Evolutionary conservation across 2,113 vertebrate genomes (phyloP), one percentile per base, ranked within the genome.

Genomic region (Gymnobelideus leadbeateri): DNA sequence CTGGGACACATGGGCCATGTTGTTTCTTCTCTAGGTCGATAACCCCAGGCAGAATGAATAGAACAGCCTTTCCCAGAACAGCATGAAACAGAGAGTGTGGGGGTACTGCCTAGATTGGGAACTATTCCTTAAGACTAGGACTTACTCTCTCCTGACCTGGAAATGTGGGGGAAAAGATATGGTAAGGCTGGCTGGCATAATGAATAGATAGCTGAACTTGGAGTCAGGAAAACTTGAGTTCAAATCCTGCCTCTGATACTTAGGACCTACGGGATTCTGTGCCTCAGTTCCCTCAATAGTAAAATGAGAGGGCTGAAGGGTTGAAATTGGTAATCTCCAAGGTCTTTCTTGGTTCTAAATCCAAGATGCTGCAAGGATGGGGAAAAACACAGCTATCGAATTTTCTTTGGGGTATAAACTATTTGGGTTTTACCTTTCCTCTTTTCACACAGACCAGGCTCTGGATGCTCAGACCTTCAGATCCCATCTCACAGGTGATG

Each of bases 1-100:
- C 0, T 77, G 92, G 53, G 23, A 43, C 77, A 96, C 61, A 90
- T 43, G 21, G 68, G 54, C 37, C 97, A 97, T 96, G 95, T 9
- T 93, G 91, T 23, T 23, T 68, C 92, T 95, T 93, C 91, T 84
- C 91, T 53, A 12, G 43, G 19, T 91, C 61, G 51, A 28, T 24
- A 24, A 46, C 19, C 0, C 43, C 55, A 25, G 37, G 51, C 43
- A 90, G 43, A 91, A 53, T 93, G 37, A 77, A 77, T 43, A 21
- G 4, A 21, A 43, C n/a, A 46, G 19, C 25, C 4, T n/a, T 23
- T 1, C 25, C 24, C 12, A 12, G 52, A 1, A 54, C 52, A 94
- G 89, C 46, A 89, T 43, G 11, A 8, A 3, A 51, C 68, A 77
- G 31, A 68, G 12, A 4, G 3, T 19, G 68, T 2, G 14, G 9